A percentile compares a stretch with the other conserved stretches of the same genome.
Evolutionary conservation across 2,888 invertebrate species (phyloP).

Genomic region (Eupeodes luniger): DNA sequence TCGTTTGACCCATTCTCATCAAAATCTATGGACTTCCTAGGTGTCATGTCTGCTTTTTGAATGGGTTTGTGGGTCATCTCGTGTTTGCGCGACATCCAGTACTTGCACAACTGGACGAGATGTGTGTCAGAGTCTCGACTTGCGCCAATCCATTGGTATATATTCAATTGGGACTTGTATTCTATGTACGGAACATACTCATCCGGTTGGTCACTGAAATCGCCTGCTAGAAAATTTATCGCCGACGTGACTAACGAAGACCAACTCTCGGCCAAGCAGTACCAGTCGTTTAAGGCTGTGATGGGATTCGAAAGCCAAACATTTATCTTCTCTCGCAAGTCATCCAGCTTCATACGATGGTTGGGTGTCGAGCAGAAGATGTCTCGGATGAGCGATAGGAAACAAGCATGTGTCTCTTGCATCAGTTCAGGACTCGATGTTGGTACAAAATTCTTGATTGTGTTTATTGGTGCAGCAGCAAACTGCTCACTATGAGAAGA

Average conservation of each 20-base stretch:
- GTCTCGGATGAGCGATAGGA: conserved; percentile 94
- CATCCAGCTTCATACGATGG: conserved; percentile 91
- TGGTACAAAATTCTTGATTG: conserved; percentile 52
- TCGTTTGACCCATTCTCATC: conserved; percentile 79
- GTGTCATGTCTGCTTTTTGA: conserved; percentile 80
- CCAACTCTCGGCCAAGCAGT: conserved; percentile 89
- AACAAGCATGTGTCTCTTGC: conserved; percentile 93
- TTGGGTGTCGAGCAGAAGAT: conserved; percentile 94
- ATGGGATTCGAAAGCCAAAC: conserved; percentile 92
- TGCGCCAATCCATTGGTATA: conserved; percentile 94
- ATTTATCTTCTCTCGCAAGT: conserved; percentile 89
- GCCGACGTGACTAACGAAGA: conserved; percentile 90
- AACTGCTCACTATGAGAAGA: conserved; percentile 41
- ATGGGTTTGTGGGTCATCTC: conserved; percentile 82
- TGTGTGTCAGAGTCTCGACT: conserved; percentile 94
- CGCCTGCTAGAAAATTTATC: conserved; percentile 93
- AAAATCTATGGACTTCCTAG: conserved; percentile 81
- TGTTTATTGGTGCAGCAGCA: conserved; percentile 4
- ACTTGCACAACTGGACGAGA: conserved; percentile 89
- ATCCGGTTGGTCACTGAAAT: conserved; percentile 91
- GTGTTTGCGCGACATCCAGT: conserved; percentile 90
- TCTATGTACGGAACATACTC: conserved; percentile 96
- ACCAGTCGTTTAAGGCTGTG: conserved; percentile 93
- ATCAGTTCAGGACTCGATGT: conserved; percentile 85
- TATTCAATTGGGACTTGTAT: conserved; percentile 89